phyloP scores from a whole-genome alignment of 2,113 vertebrate genomes.

The Amblyopsis rosae region DNA sequence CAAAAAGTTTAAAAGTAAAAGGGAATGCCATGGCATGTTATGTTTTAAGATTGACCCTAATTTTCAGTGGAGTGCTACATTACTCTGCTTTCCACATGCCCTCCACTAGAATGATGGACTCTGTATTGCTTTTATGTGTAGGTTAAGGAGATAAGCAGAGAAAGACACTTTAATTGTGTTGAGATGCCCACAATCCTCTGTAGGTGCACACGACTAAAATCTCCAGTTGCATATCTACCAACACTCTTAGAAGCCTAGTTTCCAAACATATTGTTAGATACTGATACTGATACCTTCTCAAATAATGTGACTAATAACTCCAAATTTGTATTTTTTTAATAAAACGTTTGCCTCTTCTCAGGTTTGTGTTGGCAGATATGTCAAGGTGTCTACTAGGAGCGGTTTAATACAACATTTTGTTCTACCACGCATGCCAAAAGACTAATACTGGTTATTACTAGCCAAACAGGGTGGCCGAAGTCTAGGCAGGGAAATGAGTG shows the following conservation, averaged over 20 bases:
- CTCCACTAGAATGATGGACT: not conserved
- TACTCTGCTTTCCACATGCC: not conserved
- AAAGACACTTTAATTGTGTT: constrained; percentile 51
- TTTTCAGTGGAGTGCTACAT: not conserved
- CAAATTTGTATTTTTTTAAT: not conserved
- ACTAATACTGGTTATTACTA: constrained; percentile 39
- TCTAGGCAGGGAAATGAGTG: constrained; percentile 51
- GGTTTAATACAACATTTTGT: constrained; percentile 58
- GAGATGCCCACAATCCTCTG: constrained; percentile 44
- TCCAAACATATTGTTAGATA: not conserved
- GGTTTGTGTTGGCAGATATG: constrained; percentile 60
- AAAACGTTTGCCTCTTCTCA: constrained; percentile 18
- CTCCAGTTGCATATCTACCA: constrained; percentile 64
- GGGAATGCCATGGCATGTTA: not conserved
- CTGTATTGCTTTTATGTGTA: too few species aligned
- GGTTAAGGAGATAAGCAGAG: not conserved
- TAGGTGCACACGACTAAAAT: constrained; percentile 36
- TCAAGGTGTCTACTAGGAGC: constrained; percentile 57
- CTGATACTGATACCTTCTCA: not conserved
- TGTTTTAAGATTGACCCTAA: not conserved
- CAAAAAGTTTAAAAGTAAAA: not conserved
- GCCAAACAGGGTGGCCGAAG: constrained; percentile 49
- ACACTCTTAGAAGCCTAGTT: constrained; percentile 27
- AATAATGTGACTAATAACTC: not conserved
- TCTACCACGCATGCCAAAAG: constrained; percentile 65